Percentiles rank a stretch among this genome's conserved stretches.
phyloP scores from a whole-genome alignment of 2,797 vertebrate genomes.

The Squalus acanthias region DNA sequence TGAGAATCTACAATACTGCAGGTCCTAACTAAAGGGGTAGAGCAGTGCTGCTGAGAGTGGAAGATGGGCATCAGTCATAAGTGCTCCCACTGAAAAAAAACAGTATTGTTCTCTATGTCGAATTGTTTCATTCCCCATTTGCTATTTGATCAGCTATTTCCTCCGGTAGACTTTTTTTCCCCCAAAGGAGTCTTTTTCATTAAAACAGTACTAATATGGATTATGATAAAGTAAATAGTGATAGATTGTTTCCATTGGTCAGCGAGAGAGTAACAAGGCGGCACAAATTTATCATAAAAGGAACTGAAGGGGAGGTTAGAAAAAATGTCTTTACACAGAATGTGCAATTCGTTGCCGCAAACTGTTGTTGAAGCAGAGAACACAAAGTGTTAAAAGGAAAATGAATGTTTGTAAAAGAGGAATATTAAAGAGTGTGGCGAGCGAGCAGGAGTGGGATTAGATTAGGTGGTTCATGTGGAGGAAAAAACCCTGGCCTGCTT shows the following conservation, averaged over 20 bases:
- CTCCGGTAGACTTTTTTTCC: no score
- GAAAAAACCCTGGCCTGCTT: not conserved
- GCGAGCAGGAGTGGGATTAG: not conserved
- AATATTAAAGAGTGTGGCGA: not conserved
- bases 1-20: not conserved
- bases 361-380: not conserved
- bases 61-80: not conserved
- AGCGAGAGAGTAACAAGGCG: no score
- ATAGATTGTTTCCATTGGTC: not conserved
- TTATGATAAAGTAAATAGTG: not conserved
- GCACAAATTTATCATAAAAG: not conserved
- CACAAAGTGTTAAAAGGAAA: not conserved
- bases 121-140: no score
- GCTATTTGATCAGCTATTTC: no score
- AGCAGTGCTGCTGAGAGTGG: not conserved
- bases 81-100: not conserved
- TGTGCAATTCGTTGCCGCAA: not conserved
- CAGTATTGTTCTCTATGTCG: no score
- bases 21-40: not conserved
- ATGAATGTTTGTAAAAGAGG: not conserved
- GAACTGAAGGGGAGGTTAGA: not conserved
- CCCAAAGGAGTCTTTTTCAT: no score
- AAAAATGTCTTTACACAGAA: not conserved
- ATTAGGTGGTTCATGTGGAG: not conserved
- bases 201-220: no score